A percentile compares a stretch with the other conserved stretches of the same genome.
phyloP scores from a whole-genome alignment of 1,140 invertebrate genomes.

The Drosophila littoralis region DNA sequence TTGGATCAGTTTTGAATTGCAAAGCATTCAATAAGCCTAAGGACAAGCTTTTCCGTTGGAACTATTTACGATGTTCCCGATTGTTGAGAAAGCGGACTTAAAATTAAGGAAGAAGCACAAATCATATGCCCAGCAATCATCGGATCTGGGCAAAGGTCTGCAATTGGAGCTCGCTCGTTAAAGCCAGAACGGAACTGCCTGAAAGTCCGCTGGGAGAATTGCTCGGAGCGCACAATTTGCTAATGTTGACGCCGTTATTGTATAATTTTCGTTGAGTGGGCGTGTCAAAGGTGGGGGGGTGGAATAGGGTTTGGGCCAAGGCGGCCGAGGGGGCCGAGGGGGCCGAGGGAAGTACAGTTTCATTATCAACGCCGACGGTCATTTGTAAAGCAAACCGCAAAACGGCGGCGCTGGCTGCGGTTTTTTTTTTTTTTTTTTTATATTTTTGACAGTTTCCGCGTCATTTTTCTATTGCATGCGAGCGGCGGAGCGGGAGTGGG shows the following conservation, averaged over 20 bases:
- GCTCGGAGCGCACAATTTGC: constrained; percentile 65
- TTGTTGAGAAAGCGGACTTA: no score
- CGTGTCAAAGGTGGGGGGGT: constrained; percentile 23
- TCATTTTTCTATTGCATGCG: constrained; percentile 71
- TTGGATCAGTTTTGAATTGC: no score
- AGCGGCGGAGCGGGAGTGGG: constrained; percentile 1
- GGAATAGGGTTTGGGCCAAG: no score
- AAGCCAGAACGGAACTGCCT: constrained; percentile 49
- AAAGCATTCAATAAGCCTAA: no score
- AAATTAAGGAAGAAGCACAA: not conserved
- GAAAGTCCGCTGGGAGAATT: constrained; percentile 21
- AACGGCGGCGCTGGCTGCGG: constrained; percentile 48
- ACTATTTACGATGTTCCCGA: no score
- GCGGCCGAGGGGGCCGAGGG: not conserved
- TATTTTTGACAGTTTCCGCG: constrained; percentile 80
- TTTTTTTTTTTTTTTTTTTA: constrained; percentile 49
- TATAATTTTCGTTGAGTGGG: constrained; percentile 70
- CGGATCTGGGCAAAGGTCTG: not conserved
- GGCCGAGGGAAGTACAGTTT: constrained; percentile 23
- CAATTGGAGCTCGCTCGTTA: constrained; percentile 58
- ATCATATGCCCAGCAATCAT: not conserved
- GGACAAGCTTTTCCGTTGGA: no score
- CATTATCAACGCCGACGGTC: constrained; percentile 60
- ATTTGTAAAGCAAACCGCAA: constrained; percentile 77
- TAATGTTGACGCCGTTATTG: constrained; percentile 81